Evolutionary conservation across 2,113 vertebrate species (phyloP).

Genomic region (Lagopus leucura): DNA sequence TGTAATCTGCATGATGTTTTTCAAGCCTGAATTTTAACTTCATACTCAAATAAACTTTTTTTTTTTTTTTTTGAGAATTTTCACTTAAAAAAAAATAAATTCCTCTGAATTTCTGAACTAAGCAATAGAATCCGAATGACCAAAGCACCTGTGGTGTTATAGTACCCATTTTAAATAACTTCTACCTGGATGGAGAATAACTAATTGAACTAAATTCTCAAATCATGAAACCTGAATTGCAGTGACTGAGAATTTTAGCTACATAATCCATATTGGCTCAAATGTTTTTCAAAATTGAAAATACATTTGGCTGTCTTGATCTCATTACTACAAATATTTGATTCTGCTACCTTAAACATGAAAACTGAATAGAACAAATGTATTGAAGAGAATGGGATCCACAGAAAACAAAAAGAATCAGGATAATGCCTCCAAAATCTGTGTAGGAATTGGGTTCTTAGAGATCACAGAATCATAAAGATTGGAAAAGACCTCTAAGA

Average conservation of each 20-base stretch:
- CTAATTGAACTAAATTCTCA: neutral
- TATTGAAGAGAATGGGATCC: rapidly evolving
- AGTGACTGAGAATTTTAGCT: neutral
- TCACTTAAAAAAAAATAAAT: no score
- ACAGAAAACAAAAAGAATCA: neutral
- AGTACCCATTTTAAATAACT: neutral
- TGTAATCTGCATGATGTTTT: neutral
- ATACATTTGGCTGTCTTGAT: neutral
- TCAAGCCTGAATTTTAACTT: neutral
- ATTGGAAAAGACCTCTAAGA: no score
- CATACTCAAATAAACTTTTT: neutral
- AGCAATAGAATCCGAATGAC: neutral
- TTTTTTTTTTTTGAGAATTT: neutral
- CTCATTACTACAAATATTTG: neutral
- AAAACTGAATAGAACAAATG: neutral
- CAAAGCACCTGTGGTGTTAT: neutral
- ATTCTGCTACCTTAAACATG: neutral
- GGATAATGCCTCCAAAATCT: neutral
- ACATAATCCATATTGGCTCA: neutral
- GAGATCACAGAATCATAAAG: neutral
- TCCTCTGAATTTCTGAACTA: neutral
- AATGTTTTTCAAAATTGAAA: neutral
- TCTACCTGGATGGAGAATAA: neutral
- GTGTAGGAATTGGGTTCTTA: rapidly evolving
- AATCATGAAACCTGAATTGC: neutral